Conservation (phyloP, 2,888 invertebrate genomes). For the Cremastobaeus sp. region DNA sequence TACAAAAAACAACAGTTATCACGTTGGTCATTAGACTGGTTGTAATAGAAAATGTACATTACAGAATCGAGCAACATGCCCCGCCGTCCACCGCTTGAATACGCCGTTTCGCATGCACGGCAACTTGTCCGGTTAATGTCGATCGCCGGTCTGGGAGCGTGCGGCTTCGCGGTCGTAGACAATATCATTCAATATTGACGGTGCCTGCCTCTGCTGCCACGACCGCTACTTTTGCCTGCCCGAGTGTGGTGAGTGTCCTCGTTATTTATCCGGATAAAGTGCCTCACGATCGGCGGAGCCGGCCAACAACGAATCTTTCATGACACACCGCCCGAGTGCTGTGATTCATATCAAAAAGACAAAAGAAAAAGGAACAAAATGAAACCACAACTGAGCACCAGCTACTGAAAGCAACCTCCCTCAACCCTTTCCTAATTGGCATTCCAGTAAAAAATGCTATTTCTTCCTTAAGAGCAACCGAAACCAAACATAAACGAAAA, state of each 20-base stretch:
- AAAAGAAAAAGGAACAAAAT: slow-evolving; percentile 12
- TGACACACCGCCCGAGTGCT: slow-evolving; percentile 63
- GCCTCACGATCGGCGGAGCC: slow-evolving; percentile 69
- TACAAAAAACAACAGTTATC: no score
- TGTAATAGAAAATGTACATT: no score
- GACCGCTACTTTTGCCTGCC: slow-evolving; percentile 75
- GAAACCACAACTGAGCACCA: slow-evolving; percentile 4
- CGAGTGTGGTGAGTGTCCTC: slow-evolving; percentile 74
- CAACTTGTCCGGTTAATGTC: slow-evolving; percentile 94
- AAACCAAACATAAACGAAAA: neutral
- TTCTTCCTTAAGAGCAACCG: no score
- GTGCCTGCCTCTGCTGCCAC: slow-evolving; percentile 75
- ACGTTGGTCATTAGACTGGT: no score
- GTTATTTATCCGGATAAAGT: slow-evolving; percentile 64
- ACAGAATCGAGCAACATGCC: slow-evolving; percentile 95
- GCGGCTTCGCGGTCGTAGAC: slow-evolving; percentile 95
- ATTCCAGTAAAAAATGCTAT: slow-evolving; percentile 21
- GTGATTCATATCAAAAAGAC: slow-evolving; percentile 58
- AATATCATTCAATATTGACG: slow-evolving; percentile 87
- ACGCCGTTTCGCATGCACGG: slow-evolving; percentile 93
- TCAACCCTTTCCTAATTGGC: slow-evolving; percentile 10
- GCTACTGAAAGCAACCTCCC: slow-evolving; percentile 1
- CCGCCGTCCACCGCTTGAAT: slow-evolving; percentile 94
- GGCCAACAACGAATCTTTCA: slow-evolving; percentile 68
- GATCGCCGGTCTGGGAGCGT: slow-evolving; percentile 91